Conservation (phyloP, 2,888 invertebrate species). For the Pristionchus fissidentatus region DNA sequence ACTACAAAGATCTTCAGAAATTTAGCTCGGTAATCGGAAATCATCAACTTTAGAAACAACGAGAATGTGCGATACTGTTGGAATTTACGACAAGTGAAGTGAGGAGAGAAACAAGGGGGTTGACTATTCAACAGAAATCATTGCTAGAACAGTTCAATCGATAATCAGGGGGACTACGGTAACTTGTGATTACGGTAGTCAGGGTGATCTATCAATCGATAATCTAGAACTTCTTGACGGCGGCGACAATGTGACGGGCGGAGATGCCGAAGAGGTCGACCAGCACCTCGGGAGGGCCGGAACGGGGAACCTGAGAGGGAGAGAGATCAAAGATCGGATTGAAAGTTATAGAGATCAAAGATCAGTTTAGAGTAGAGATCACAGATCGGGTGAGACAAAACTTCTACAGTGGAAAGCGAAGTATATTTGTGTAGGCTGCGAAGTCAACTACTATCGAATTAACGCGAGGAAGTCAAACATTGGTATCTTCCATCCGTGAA, state of each 20-base stretch:
- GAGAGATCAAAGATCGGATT: background rate
- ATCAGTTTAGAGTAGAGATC: no score
- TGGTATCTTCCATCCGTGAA: no score
- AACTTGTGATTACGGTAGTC: background rate
- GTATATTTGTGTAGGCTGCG: no score
- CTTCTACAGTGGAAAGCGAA: no score
- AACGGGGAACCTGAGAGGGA: constrained; percentile 85
- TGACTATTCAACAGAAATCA: constrained; percentile 39
- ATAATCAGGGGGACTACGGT: background rate
- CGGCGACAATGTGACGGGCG: constrained; percentile 85
- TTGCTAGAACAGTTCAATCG: constrained; percentile 7
- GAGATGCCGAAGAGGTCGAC: constrained; percentile 91
- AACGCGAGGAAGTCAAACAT: no score
- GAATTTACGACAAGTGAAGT: constrained; percentile 11
- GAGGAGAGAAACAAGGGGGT: background rate
- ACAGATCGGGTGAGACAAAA: no score
- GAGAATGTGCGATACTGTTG: constrained; percentile 1
- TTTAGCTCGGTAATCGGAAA: constrained; percentile 18
- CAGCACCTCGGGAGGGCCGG: constrained; percentile 89
- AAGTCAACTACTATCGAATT: no score
- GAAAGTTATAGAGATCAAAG: background rate
- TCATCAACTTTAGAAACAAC: constrained; percentile 22
- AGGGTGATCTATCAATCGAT: background rate
- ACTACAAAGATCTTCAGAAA: constrained; percentile 25
- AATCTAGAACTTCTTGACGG: constrained; percentile 79